Evolutionary conservation across 2,113 vertebrate species (phyloP), one percentile per base, ranked within the genome.

Genomic region (Rallus limicola): DNA sequence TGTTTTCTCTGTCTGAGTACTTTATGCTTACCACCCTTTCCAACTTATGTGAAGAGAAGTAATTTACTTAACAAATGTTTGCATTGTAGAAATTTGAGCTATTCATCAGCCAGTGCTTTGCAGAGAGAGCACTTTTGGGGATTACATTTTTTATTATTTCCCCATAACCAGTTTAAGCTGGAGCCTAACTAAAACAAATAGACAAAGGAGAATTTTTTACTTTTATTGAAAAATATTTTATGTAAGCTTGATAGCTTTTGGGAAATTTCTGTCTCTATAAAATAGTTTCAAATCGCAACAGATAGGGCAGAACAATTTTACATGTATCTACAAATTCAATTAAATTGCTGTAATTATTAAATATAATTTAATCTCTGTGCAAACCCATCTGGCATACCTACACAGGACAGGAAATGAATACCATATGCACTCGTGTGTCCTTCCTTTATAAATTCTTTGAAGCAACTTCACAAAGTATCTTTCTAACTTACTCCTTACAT

Each of bases 311-410:
- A 62, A 65, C 40, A 79, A 8, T 78, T 78, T 33, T 83, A 28
- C 64, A 7, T 93, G 6, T 69, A 72, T 65, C 65, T 82, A 84
- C 28, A 72, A 90, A 38, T 63, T 94, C 69, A 86, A 77, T 95
- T 88, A 85, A 86, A 82, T 80, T 50, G 33, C 42, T 74, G 5
- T 68, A 89, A 91, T 95, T 93, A 87, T 62, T 63, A 33, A 52
- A 74, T n/a, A 82, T 58, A 86, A 83, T 91, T 94, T 84, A 90
- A 90, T 50, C 52, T 95, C 56, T 92, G 21, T 81, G 72, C 26
- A 82, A 90, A 67, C 7, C 34, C 20, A 24, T 86, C 64, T 56
- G 60, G 19, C 33, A 86, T 90, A 63, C 33, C 24, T 65, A 90
- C 38, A 81, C 82, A 65, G 79, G 42, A 58, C n/a, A 77, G 60